Conservation (phyloP, 2,113 vertebrate species). For the Syngnathus typhle region DNA sequence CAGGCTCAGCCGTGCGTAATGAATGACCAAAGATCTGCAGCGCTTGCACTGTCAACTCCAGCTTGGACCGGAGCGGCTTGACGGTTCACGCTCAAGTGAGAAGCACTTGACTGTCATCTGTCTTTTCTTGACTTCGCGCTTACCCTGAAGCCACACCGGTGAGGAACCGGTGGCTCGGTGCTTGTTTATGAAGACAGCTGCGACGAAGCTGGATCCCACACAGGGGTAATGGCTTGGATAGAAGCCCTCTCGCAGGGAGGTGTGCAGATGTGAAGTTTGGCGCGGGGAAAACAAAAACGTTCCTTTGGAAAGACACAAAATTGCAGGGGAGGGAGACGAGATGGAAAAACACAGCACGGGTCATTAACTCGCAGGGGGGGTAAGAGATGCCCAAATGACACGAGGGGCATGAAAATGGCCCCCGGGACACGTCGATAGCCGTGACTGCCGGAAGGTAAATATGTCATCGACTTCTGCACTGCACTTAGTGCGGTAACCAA, state of each 20-base stretch:
- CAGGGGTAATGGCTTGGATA: conserved; percentile 29
- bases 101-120: conserved; percentile 53
- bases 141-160: conserved; percentile 42
- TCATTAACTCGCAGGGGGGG: conserved; percentile 16
- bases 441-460: conserved; percentile 16
- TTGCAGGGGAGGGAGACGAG: conserved; percentile 4
- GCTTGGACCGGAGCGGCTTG: conserved; percentile 42
- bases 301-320: conserved; percentile 24
- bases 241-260: conserved; percentile 34
- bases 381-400: conserved; percentile 16
- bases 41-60: conserved; percentile 46
- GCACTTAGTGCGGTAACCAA: conserved; percentile 21
- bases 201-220: conserved; percentile 45
- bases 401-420: conserved; percentile 15
- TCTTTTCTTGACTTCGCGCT: conserved; percentile 29
- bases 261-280: conserved; percentile 46
- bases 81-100: conserved; percentile 46
- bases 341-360: conserved; percentile 22
- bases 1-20: conserved; percentile 48
- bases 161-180: conserved; percentile 27
- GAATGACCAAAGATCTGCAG: conserved; percentile 53
- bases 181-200: conserved; percentile 58
- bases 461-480: conserved; percentile 11
- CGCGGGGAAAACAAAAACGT: conserved; percentile 16
- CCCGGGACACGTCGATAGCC: background rate